Conservation (phyloP, 2,888 invertebrate genomes). For the Epinotia demarniana region DNA sequence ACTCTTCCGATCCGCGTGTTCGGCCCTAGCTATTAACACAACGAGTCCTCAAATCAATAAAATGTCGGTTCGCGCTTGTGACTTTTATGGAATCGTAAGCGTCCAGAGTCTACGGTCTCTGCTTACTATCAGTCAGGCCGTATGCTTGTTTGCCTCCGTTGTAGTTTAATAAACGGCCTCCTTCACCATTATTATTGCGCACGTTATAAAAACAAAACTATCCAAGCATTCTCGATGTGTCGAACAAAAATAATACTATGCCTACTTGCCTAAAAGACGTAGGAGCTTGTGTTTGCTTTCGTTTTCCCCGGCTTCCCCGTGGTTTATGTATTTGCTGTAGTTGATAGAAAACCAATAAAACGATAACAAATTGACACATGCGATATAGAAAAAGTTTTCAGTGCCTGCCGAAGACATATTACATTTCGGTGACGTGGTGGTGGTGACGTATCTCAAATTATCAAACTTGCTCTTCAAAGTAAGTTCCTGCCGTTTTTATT, state of each 20-base stretch:
- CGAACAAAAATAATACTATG: slow-evolving; percentile 9
- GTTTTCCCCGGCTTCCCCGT: slow-evolving; percentile 23
- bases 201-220: no score
- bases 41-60: no score
- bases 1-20: no score
- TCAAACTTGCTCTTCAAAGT: neutral
- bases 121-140: no score
- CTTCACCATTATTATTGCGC: no score
- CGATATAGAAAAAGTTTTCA: slow-evolving; percentile 25
- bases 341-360: slow-evolving; percentile 43
- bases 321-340: slow-evolving; percentile 36
- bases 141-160: no score
- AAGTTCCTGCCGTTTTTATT: neutral
- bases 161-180: no score
- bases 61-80: no score
- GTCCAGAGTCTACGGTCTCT: no score
- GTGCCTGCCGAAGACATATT: slow-evolving; percentile 1
- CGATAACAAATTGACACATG: slow-evolving; percentile 30
- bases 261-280: slow-evolving; percentile 4
- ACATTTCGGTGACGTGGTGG: neutral
- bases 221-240: neutral
- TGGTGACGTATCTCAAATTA: no score
- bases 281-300: slow-evolving; percentile 31
- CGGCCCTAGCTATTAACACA: no score
- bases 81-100: no score